phyloP scores from a whole-genome alignment of 2,888 invertebrate genomes.

The Caradrina clavipalpis region DNA sequence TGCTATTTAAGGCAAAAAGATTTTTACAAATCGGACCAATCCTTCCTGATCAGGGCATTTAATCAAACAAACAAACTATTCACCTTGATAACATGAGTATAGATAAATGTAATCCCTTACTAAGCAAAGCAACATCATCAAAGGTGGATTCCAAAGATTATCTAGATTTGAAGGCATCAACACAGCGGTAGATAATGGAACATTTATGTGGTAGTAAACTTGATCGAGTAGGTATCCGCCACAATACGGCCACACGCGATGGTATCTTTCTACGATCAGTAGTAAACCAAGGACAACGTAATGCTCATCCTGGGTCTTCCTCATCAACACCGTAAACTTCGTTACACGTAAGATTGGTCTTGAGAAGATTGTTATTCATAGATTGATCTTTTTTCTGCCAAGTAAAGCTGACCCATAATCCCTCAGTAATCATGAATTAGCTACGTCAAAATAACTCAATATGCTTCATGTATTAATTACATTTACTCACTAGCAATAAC shows the following conservation, averaged over 20 bases:
- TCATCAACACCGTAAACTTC: constrained; percentile 7
- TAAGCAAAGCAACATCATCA: background rate
- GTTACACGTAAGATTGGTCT: background rate
- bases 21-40: too few species aligned
- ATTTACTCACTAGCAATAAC: too few species aligned
- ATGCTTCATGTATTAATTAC: too few species aligned
- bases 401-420: too few species aligned
- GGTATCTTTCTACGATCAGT: constrained; percentile 24
- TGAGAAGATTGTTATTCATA: too few species aligned
- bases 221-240: constrained; percentile 27
- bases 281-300: constrained; percentile 29
- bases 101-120: background rate
- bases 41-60: too few species aligned
- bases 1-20: too few species aligned
- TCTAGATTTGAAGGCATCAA: constrained; percentile 17
- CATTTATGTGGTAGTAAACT: constrained; percentile 47
- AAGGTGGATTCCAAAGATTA: constrained; percentile 7
- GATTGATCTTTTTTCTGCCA: too few species aligned
- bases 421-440: too few species aligned
- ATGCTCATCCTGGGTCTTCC: background rate
- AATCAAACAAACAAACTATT: too few species aligned
- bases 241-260: constrained; percentile 12
- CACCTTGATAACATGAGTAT: too few species aligned
- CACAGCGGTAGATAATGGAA: constrained; percentile 39
- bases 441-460: too few species aligned